phyloP scores from a whole-genome alignment of 2,113 vertebrate genomes.

The Trachemys scripta region DNA sequence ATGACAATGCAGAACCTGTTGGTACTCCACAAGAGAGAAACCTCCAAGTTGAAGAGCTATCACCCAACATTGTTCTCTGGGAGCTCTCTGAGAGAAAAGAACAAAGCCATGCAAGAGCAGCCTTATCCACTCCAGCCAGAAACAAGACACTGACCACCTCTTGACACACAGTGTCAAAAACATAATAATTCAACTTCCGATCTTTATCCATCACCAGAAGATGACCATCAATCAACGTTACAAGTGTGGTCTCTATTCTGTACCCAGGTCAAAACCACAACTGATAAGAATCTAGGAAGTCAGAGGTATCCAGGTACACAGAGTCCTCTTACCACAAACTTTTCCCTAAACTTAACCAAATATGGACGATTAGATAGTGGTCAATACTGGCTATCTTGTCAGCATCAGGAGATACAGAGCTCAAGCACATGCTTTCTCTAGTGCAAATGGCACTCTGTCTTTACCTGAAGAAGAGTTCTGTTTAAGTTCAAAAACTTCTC shows the following conservation, averaged over 20 bases:
- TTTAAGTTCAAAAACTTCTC: not conserved
- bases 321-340: not conserved
- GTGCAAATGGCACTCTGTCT: not conserved
- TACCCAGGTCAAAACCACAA: not conserved
- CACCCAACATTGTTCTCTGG: not conserved
- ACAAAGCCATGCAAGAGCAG: not conserved
- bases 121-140: not conserved
- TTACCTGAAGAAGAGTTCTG: not conserved
- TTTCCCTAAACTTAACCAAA: not conserved
- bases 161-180: not conserved
- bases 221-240: not conserved
- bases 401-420: not conserved
- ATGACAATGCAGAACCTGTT: not conserved
- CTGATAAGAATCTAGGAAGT: not conserved
- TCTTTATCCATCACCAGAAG: not conserved
- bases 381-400: not conserved
- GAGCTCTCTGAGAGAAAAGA: not conserved
- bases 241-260: not conserved
- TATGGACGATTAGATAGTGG: not conserved
- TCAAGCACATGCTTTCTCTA: not conserved
- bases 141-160: not conserved
- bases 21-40: not conserved
- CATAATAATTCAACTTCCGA: not conserved
- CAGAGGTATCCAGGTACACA: not conserved
- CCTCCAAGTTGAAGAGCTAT: not conserved